Percentiles rank a stretch among this genome's conserved stretches.
These are phyloP conservation scores for Denticeps clupeoides DNA, from an alignment of 2,797 vertebrate species.

Conservation along the genomic window DNA sequence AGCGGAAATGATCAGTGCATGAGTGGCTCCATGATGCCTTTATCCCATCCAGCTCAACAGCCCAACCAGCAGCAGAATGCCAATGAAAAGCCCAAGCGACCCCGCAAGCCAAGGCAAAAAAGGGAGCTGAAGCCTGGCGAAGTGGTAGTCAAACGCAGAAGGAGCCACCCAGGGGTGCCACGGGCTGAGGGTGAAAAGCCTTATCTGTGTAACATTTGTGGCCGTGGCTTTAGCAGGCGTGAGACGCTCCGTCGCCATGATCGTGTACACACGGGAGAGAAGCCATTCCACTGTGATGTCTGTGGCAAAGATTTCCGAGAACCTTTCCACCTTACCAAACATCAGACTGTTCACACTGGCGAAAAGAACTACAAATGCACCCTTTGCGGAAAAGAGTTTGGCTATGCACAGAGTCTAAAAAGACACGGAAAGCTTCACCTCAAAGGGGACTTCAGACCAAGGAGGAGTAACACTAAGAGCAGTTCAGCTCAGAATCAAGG, in stretches of 20 bases:
- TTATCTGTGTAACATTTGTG: conserved; percentile 66
- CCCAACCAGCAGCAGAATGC: conserved; percentile 31
- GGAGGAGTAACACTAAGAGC: conserved; percentile 44
- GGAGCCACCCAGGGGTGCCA: conserved; percentile 42
- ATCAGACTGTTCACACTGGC: conserved; percentile 83
- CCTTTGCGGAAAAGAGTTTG: conserved; percentile 84
- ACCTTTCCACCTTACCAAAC: conserved; percentile 89
- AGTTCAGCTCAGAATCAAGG: conserved; percentile 42
- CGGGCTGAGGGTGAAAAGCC: conserved; percentile 59
- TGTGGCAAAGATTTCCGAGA: conserved; percentile 87
- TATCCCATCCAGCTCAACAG: conserved; percentile 54
- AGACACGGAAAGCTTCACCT: conserved; percentile 82
- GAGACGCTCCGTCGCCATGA: conserved; percentile 84
- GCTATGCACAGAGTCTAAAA: conserved; percentile 86
- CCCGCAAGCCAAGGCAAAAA: conserved; percentile 60
- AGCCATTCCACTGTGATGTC: conserved; percentile 79
- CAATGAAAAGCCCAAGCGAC: conserved; percentile 45
- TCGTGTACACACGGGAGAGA: conserved; percentile 85
- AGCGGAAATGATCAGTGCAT: conserved; percentile 32
- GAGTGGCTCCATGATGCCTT: conserved; percentile 59
- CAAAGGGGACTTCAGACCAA: conserved; percentile 53
- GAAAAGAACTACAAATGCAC: conserved; percentile 89
- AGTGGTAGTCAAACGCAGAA: conserved; percentile 40
- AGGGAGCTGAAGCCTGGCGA: conserved; percentile 32
- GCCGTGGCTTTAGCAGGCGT: conserved; percentile 74